phyloP scores from a whole-genome alignment of 2,888 invertebrate genomes.

The Thalpophila matura region DNA sequence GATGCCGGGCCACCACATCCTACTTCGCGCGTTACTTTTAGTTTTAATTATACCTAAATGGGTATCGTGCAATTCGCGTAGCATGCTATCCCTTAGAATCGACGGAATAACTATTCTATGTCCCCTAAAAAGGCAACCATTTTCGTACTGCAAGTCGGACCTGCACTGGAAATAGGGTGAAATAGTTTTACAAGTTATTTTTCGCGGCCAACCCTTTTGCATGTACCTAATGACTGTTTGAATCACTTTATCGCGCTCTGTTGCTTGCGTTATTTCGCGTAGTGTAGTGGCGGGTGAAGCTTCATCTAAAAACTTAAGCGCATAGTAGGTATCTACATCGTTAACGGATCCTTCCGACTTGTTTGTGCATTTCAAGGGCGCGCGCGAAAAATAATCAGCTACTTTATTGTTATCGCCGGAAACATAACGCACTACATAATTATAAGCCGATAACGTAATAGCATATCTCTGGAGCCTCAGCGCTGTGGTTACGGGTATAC shows the following conservation, averaged over 20 bases:
- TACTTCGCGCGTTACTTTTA: neutral
- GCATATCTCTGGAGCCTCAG: neutral
- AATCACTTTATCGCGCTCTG: neutral
- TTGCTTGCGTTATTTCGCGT: too few species aligned
- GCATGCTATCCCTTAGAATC: neutral
- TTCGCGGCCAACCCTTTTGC: constrained; percentile 1
- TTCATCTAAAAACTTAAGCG: too few species aligned
- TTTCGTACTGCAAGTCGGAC: neutral
- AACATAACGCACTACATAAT: too few species aligned
- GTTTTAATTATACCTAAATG: constrained; percentile 1
- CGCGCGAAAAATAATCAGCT: too few species aligned
- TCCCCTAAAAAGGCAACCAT: neutral
- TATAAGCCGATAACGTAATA: too few species aligned
- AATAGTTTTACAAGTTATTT: neutral
- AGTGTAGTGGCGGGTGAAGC: too few species aligned
- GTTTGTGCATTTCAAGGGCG: too few species aligned
- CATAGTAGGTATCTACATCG: too few species aligned
- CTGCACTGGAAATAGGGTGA: neutral
- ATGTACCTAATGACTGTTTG: neutral
- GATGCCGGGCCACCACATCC: constrained; percentile 1
- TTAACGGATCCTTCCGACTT: too few species aligned
- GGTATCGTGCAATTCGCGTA: neutral
- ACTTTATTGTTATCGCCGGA: too few species aligned
- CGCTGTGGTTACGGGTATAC: neutral
- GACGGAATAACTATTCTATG: neutral